Evolutionary conservation across 1,140 invertebrate genomes (phyloP), one percentile per base, ranked within the genome.

Genomic region (Zaprionus inermis): DNA sequence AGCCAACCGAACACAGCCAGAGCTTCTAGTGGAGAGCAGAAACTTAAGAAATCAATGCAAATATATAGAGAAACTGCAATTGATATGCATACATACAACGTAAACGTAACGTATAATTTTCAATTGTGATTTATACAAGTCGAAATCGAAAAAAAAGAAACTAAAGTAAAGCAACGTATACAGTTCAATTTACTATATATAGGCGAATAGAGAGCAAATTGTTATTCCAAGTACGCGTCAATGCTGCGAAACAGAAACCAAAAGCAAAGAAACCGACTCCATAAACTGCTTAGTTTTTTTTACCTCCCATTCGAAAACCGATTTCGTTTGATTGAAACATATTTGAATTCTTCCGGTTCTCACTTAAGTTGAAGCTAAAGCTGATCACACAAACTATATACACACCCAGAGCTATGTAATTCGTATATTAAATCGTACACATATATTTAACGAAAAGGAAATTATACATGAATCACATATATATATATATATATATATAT

Each of bases 1-100:
- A 76, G 67, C 76, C 76, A 79, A 76, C 73, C 76, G 54, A 72
- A 59, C 76, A 79, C 76, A 79, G 76, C 68, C 76, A 79, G 76
- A 79, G 76, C 73, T 76, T 79, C 67, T 76, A 76, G 72, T 72
- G 67, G 71, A 49, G 44, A 49, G 44, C 44, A 32, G 54, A 60
- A 58, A 58, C 54, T 65, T 36, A 57, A 67, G 14, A 61, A 72
- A 67, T 54, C 41, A 46, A 72, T 55, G 20, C 52, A 10, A 72
- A 60, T 46, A 52, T 44, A 52, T 59, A 75, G 55, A 75, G 60
- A 30, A 60, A 71, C 38, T 72, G 41, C 56, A 38, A 59, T 65
- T 71, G 57, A 59, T 60, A 63, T 38, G 16, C 9, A 32, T 10
- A 32, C 30, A 32, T 24, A 36, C 56, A 60, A 56, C 0, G 30